Percentiles rank a stretch among this genome's conserved stretches.
Evolutionary conservation across 2,113 vertebrate species (phyloP).

Genomic region (Thunnus maccoyii): DNA sequence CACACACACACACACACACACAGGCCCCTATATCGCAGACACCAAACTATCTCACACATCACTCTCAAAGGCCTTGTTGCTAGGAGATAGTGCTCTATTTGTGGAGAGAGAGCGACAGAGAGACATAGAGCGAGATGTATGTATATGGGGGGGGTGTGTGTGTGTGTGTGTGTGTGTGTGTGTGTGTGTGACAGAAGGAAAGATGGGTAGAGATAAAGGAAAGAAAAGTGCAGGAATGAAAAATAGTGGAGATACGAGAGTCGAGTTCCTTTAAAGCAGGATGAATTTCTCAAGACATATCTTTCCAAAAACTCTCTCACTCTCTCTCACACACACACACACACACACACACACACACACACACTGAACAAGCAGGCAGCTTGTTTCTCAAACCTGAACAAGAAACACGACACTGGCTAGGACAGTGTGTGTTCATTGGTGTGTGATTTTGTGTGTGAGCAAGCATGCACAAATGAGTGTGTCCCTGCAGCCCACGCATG

Average conservation of each 20-base stretch:
- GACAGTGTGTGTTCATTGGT: neutral
- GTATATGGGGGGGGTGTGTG: neutral
- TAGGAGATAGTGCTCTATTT: conserved; percentile 79
- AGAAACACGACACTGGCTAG: conserved; percentile 13
- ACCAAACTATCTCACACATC: conserved; percentile 70
- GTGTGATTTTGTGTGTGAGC: neutral
- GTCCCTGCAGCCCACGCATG: conserved; percentile 36
- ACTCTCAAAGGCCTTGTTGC: conserved; percentile 74
- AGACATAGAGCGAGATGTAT: conserved; percentile 37
- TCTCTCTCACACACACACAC: neutral
- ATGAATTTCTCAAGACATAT: conserved; percentile 29
- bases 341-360: conserved; percentile 1
- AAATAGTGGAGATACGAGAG: conserved; percentile 28
- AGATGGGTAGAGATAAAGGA: conserved; percentile 19
- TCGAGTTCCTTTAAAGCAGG: conserved; percentile 50
- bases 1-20: conserved; percentile 21
- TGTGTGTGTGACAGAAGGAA: neutral
- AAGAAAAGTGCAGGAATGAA: conserved; percentile 44
- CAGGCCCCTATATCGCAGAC: conserved; percentile 52
- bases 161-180: neutral
- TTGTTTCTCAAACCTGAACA: conserved; percentile 15
- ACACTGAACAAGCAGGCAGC: neutral
- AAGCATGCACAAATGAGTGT: conserved; percentile 34
- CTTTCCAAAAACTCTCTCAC: neutral
- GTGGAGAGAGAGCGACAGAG: conserved; percentile 49